phyloP scores from a whole-genome alignment of 2,113 vertebrate genomes.

The Gopherus evgoodei region DNA sequence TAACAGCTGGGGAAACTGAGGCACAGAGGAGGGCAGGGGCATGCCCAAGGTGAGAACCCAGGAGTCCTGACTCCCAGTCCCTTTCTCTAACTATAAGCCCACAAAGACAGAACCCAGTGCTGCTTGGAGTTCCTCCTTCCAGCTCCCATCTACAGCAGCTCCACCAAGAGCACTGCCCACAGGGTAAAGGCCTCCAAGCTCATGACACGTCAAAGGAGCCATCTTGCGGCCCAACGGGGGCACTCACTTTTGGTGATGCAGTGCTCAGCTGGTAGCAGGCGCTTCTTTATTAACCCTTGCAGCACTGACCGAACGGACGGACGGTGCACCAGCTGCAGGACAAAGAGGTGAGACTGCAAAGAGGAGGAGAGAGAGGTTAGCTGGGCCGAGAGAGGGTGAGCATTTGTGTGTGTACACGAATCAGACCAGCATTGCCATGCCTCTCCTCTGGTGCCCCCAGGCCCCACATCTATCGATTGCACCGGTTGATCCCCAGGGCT shows the following conservation, averaged over 20 bases:
- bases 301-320: conserved; percentile 93
- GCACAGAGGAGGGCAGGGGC: not conserved
- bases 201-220: not conserved
- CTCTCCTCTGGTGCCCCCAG: too few species aligned
- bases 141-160: not conserved
- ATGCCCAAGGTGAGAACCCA: not conserved
- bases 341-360: conserved; percentile 94
- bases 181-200: too few species aligned
- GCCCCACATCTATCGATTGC: too few species aligned
- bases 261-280: conserved; percentile 93
- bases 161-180: too few species aligned
- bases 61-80: not conserved
- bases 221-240: accelerated
- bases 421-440: not conserved
- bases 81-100: not conserved
- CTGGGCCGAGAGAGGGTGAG: not conserved
- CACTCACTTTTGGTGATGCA: conserved; percentile 96
- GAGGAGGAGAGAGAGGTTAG: not conserved
- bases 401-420: not conserved
- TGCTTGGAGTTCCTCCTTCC: not conserved
- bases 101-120: not conserved
- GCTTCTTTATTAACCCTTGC: conserved; percentile 96
- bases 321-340: conserved; percentile 94
- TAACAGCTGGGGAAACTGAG: not conserved
- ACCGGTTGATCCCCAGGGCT: not conserved